Conservation (phyloP, 2,797 vertebrate genomes). For the Myripristis murdjan region DNA sequence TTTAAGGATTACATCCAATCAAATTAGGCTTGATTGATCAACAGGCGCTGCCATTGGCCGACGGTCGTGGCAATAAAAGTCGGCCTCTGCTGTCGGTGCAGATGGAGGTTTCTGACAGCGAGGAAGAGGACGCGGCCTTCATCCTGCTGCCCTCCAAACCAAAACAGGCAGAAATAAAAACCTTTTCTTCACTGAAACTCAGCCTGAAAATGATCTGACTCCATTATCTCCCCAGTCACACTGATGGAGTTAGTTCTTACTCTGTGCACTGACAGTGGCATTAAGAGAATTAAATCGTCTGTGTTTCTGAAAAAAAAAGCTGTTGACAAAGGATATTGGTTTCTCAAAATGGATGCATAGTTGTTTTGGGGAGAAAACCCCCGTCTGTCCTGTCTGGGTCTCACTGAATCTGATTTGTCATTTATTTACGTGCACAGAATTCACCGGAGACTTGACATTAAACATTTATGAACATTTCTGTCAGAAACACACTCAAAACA, state of each 20-base stretch:
- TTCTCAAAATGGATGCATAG: too few relatives aligned
- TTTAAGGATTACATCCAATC: slow-evolving; percentile 82
- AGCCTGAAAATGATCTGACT: neutral
- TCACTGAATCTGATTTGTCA: too few relatives aligned
- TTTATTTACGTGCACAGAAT: too few relatives aligned
- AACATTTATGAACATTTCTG: too few relatives aligned
- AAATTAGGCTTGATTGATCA: slow-evolving; percentile 83
- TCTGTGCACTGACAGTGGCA: too few relatives aligned
- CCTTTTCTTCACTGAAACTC: neutral
- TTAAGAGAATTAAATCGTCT: too few relatives aligned
- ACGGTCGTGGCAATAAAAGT: slow-evolving; percentile 70
- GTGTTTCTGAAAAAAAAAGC: too few relatives aligned
- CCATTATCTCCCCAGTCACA: neutral
- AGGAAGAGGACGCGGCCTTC: slow-evolving; percentile 18
- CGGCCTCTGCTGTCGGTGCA: slow-evolving; percentile 56
- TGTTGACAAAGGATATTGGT: too few relatives aligned
- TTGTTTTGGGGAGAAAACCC: too few relatives aligned
- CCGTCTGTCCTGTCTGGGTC: too few relatives aligned
- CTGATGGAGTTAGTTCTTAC: neutral
- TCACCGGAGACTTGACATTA: too few relatives aligned
- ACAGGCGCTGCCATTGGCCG: slow-evolving; percentile 77
- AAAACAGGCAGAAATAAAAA: slow-evolving; percentile 2
- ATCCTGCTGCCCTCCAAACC: slow-evolving; percentile 1
- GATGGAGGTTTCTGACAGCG: slow-evolving; percentile 43
- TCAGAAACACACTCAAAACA: too few relatives aligned